Conservation (phyloP, 2,888 invertebrate species). For the Chelonus formosanus region DNA sequence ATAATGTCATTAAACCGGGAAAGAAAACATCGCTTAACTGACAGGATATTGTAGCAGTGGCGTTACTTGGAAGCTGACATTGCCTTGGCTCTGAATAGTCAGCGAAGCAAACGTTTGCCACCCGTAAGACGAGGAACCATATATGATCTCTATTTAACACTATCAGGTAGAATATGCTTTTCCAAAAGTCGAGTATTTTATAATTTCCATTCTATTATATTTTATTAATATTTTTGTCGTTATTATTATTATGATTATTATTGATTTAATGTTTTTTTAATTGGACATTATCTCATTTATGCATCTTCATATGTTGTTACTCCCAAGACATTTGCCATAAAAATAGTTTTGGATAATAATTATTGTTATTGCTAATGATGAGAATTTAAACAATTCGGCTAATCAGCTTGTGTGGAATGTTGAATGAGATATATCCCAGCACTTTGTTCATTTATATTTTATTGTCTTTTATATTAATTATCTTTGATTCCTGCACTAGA, state of each 20-base stretch:
- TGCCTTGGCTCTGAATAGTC: conserved; percentile 76
- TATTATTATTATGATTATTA: conserved; percentile 19
- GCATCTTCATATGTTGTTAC: conserved; percentile 20
- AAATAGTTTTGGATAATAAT: too few species aligned
- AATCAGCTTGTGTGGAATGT: conserved; percentile 59
- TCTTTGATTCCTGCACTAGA: conserved; percentile 32
- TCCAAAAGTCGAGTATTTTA: conserved; percentile 24
- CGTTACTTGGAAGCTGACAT: conserved; percentile 78
- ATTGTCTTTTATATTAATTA: conserved; percentile 29
- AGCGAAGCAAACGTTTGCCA: conserved; percentile 82
- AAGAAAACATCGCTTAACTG: conserved; percentile 53
- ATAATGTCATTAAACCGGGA: conserved; percentile 25
- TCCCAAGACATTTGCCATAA: not conserved
- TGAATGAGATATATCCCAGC: conserved; percentile 55
- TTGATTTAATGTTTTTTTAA: conserved; percentile 33
- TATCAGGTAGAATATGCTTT: conserved; percentile 77
- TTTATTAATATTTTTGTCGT: conserved; percentile 21
- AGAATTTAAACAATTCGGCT: conserved; percentile 40
- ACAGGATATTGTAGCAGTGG: conserved; percentile 64
- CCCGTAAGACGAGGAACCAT: conserved; percentile 83
- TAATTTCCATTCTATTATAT: conserved; percentile 21
- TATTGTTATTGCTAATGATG: too few species aligned
- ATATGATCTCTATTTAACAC: conserved; percentile 85
- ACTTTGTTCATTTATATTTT: conserved; percentile 43
- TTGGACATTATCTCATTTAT: not conserved